Percentiles rank a stretch among this genome's conserved stretches.
These are phyloP conservation scores for Botrylloides violaceus DNA, from an alignment of 23 tunicate genomes.

Conservation along the genomic window DNA sequence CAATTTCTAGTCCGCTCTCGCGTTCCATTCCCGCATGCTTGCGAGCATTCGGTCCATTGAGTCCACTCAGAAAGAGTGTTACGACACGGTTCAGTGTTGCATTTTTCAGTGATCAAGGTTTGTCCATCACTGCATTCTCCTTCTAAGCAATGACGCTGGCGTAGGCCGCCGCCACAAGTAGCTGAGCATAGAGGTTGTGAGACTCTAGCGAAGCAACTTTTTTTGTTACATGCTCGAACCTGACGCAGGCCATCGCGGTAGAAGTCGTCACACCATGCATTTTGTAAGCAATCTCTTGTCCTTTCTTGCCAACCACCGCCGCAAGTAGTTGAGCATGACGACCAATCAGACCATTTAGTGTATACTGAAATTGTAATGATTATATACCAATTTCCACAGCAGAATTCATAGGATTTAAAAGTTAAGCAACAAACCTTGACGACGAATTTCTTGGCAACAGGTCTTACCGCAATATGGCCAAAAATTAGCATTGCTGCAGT, in stretches of 20 bases:
- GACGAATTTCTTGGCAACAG: neutral
- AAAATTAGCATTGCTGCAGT: no score
- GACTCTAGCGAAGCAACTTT: neutral
- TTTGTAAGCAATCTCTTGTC: neutral
- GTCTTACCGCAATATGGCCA: neutral
- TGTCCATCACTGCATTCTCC: neutral
- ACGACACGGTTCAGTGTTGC: conserved; percentile 12
- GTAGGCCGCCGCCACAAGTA: conserved; percentile 17
- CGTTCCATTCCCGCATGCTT: conserved; percentile 10
- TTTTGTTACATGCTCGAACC: neutral
- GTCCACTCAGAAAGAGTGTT: neutral
- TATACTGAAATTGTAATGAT: neutral
- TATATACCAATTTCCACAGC: neutral
- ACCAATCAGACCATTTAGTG: conserved; percentile 6
- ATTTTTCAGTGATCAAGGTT: neutral
- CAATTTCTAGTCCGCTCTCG: conserved; percentile 4
- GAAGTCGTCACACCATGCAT: neutral
- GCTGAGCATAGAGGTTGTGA: conserved; percentile 5
- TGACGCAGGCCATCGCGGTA: neutral
- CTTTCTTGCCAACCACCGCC: conserved; percentile 6
- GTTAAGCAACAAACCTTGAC: neutral
- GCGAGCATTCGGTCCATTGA: conserved; percentile 13
- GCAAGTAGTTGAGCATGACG: neutral
- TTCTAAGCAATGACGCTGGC: neutral
- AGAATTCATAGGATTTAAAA: no score